Evolutionary conservation across 1,140 invertebrate species (phyloP).

Genomic region (Ostrea edulis): DNA sequence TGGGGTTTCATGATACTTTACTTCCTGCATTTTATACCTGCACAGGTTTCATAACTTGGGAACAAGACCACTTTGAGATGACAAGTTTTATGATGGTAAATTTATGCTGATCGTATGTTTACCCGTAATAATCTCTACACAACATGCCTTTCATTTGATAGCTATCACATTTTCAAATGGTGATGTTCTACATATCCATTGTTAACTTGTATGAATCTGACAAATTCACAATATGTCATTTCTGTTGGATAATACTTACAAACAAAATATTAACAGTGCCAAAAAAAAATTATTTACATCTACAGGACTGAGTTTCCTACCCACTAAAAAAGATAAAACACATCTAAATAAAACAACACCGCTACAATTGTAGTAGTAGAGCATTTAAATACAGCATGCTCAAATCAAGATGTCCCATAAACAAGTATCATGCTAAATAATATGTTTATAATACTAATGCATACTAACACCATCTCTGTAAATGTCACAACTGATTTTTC

Average conservation of each 20-base stretch:
- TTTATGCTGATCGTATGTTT: not conserved
- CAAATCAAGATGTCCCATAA: not conserved
- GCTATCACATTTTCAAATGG: not conserved
- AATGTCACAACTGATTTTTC: slow-evolving; percentile 1
- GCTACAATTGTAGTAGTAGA: not conserved
- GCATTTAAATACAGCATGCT: not conserved
- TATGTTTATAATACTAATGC: not conserved
- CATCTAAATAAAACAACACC: slow-evolving; percentile 2
- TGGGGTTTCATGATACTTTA: not conserved
- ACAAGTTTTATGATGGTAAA: not conserved
- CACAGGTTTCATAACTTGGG: not conserved
- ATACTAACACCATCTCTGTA: not conserved
- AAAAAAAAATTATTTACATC: not conserved
- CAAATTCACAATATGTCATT: not conserved
- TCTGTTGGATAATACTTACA: not conserved
- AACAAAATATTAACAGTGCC: slow-evolving; percentile 2
- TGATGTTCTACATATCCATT: not conserved
- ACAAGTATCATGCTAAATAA: not conserved
- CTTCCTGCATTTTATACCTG: not conserved
- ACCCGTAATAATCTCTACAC: not conserved
- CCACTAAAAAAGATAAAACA: not conserved
- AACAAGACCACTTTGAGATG: not conserved
- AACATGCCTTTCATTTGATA: not conserved
- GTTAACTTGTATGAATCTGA: not conserved
- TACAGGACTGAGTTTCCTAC: not conserved